These are phyloP conservation scores for Bambusicola thoracicus DNA, from an alignment of 2,113 vertebrate genomes.

Conservation along the genomic window DNA sequence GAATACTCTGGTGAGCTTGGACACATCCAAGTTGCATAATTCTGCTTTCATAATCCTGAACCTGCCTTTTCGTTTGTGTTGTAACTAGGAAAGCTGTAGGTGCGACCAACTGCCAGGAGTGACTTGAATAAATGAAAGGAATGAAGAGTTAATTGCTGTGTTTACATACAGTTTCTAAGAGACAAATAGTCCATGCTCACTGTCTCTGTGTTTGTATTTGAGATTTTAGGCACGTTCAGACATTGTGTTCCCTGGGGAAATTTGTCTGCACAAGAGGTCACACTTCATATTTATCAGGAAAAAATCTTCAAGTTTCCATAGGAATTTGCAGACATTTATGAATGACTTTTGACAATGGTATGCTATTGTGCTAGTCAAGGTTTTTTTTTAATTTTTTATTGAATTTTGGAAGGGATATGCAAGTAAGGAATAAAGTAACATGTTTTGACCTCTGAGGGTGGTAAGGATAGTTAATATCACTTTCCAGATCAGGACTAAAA, in stretches of 20 bases:
- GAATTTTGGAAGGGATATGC: background rate
- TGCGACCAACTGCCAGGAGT: conserved; percentile 21
- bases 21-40: background rate
- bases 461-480: background rate
- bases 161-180: conserved; percentile 62
- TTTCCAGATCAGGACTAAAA: background rate
- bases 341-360: background rate
- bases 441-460: background rate
- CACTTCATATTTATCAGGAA: background rate
- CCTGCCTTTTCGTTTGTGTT: conserved; percentile 9
- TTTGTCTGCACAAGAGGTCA: background rate
- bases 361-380: background rate
- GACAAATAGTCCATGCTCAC: background rate
- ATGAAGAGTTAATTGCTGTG: conserved; percentile 53
- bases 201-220: background rate
- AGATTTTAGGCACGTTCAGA: background rate
- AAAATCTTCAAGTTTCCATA: background rate
- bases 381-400: rapidly evolving
- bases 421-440: background rate
- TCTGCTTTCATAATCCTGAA: conserved; percentile 34
- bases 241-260: background rate
- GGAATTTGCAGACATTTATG: background rate
- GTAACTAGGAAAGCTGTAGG: conserved; percentile 45
- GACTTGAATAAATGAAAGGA: conserved; percentile 38
- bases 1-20: background rate